Conservation (phyloP, 2,113 vertebrate species). For the Larimichthys crocea region DNA sequence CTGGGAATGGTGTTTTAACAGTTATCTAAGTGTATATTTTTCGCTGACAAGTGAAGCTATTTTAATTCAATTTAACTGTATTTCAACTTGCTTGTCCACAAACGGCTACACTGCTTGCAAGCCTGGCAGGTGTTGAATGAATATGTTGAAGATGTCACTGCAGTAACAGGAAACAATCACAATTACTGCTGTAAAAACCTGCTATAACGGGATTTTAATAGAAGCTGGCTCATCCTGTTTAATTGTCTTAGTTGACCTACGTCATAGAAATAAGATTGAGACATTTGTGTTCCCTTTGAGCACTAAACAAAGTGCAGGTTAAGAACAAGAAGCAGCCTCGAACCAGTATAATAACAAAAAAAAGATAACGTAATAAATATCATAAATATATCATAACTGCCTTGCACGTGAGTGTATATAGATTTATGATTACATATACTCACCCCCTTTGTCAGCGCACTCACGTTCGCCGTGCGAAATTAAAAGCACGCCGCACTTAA, state of each 20-base stretch:
- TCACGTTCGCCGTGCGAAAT: conserved; percentile 29
- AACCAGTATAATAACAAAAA: background rate
- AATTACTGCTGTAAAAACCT: conserved; percentile 1
- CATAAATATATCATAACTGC: too few species aligned
- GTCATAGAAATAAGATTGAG: conserved; percentile 1
- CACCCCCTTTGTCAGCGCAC: background rate
- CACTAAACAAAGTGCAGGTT: background rate
- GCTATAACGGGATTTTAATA: background rate
- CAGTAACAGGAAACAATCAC: background rate
- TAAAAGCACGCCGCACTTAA: conserved; percentile 32
- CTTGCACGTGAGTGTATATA: background rate
- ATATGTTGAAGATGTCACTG: background rate
- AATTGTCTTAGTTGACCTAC: background rate
- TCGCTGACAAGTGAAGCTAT: background rate
- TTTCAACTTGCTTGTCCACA: background rate
- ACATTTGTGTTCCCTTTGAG: background rate
- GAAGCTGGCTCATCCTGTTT: conserved; percentile 1
- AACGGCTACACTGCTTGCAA: background rate
- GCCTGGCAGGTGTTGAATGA: conserved; percentile 2
- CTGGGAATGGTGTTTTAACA: background rate
- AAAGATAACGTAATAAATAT: conserved; percentile 18
- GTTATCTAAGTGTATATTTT: background rate
- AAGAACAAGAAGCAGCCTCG: background rate
- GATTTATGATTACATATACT: conserved; percentile 6
- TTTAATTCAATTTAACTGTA: background rate